phyloP scores from a whole-genome alignment of 2,113 vertebrate species.

The Tragelaphus imberbis region DNA sequence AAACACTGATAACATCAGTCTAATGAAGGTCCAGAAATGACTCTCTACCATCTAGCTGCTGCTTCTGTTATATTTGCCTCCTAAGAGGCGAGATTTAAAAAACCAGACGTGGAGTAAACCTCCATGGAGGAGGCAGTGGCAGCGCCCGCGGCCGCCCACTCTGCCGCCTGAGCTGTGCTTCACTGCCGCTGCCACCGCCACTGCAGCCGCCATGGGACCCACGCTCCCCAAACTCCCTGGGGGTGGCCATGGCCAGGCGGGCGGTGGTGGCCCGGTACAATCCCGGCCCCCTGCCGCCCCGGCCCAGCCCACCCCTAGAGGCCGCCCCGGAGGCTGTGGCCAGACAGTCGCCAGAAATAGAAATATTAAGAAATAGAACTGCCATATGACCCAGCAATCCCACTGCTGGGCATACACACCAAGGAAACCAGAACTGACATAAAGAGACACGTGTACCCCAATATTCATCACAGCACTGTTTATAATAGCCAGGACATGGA shows the following conservation, averaged over 20 bases:
- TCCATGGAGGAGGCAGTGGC: not conserved
- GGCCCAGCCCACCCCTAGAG: too few relatives aligned
- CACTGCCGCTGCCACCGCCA: fast-evolving
- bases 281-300: too few relatives aligned
- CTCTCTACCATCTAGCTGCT: not conserved
- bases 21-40: not conserved
- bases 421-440: not conserved
- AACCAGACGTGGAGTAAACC: not conserved
- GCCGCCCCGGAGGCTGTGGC: fast-evolving
- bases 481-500: not conserved
- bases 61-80: not conserved
- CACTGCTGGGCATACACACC: not conserved
- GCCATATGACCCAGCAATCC: not conserved
- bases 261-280: not conserved
- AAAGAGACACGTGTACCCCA: not conserved
- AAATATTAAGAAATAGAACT: not conserved
- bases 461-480: not conserved
- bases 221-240: not conserved
- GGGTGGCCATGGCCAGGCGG: not conserved
- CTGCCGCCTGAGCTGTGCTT: fast-evolving
- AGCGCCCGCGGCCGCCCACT: fast-evolving
- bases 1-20: not conserved
- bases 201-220: fast-evolving
- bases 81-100: not conserved
- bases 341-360: not conserved